Base-by-base conservation (phyloP, 30 jellyfish, hydroid and myxozoan genomes). In the Thelohanellus kitauei region DNA sequence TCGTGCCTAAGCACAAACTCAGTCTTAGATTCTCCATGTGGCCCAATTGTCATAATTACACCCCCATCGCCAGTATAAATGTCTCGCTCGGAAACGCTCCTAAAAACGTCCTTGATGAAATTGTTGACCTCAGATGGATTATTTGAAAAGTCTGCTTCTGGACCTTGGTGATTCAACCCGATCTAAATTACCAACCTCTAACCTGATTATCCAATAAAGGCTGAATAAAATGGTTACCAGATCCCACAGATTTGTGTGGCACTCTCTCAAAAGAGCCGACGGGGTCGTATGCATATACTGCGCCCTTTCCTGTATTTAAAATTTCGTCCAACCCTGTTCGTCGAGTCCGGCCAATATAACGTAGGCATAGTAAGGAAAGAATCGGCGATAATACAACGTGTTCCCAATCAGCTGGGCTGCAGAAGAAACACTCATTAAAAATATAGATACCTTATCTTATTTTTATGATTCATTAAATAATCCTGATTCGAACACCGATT, bases 201-300 rank as follows among this genome's bases (percentile, higher is more conserved):
- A 12, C 9, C 13, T 17, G 87, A 25, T 75, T 64, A 48, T 75
- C 93, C 9, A 75, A 57, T 25, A 75, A 57, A 18, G 93, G 85
- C 48, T 75, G 93, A 29, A 75, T 43, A 87, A 75, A 60, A 1
- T 84, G 45, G 0, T 87, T 53, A 13, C 84, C 64, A 12, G 93
- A 75, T 18, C 93, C 93, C 19, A 47, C 84, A 14, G 93, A 87
- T 23, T 87, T 52, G 58, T 54, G 63, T 14, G 19, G 43, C 42
- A 61, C 93, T 57, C 93, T 48, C 58, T 75, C 93, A 57, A 61
- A 75, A 13, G 93, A 75, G 2, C 93, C 93, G 17, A 75, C 93
- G 0, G 93, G 93, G 52, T 75, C 93, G 63, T 46, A 75, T 31
- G 87, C 63, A 38, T 75, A 75, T 0, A 75, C 48, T 21, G 84